Conservation (phyloP, 2,113 vertebrate genomes). For the Podilymbus podiceps region DNA sequence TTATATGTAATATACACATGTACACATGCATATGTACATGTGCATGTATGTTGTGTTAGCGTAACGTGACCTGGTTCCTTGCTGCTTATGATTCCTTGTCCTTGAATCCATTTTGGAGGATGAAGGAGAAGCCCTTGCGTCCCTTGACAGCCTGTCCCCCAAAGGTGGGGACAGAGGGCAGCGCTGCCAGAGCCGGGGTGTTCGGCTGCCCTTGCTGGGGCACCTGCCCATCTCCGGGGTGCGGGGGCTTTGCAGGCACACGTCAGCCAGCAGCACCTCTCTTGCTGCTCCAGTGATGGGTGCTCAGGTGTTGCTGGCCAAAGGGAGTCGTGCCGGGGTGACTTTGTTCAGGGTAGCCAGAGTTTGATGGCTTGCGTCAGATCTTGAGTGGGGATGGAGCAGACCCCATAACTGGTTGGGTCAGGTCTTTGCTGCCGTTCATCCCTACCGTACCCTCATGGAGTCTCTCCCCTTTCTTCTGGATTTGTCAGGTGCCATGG, state of each 20-base stretch:
- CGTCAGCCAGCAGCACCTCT: neutral
- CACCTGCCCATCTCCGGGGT: fast-evolving
- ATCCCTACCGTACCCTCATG: fast-evolving
- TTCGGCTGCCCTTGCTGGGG: neutral
- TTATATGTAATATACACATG: fast-evolving
- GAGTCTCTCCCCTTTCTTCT: neutral
- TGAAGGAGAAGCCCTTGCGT: neutral
- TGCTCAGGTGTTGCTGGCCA: neutral
- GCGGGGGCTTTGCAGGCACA: neutral
- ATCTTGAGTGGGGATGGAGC: neutral
- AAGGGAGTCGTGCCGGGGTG: neutral
- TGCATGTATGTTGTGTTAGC: neutral
- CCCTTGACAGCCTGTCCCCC: neutral
- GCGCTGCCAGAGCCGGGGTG: neutral
- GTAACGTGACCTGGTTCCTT: neutral
- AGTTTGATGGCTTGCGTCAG: neutral
- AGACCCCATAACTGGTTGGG: fast-evolving
- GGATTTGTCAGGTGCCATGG: neutral
- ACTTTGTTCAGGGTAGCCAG: neutral
- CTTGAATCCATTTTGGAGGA: neutral
- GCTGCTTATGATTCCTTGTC: neutral
- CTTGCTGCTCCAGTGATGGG: neutral
- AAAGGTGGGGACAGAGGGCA: neutral
- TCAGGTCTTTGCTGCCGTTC: neutral
- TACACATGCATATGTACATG: fast-evolving